Evolutionary conservation across 2,797 vertebrate species (phyloP).

Genomic region (Iguana delicatissima): DNA sequence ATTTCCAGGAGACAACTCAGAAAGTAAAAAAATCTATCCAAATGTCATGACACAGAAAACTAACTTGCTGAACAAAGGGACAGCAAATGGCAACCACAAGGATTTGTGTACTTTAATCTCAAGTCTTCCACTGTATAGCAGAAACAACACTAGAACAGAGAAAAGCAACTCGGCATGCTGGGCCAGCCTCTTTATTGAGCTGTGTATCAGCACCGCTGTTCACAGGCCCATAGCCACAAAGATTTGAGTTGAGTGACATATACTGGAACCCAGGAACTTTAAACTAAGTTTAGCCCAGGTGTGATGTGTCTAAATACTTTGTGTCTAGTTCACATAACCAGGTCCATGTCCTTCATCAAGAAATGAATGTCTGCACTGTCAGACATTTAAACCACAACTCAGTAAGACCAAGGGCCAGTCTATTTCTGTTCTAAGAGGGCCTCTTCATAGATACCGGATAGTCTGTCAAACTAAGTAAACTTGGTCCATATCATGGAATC

Average conservation of each 20-base stretch:
- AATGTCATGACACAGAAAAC: conserved; percentile 23
- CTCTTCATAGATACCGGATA: background rate
- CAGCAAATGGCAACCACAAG: background rate
- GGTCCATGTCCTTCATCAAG: background rate
- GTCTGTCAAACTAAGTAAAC: background rate
- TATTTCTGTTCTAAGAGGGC: background rate
- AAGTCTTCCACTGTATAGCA: background rate
- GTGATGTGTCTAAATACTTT: background rate
- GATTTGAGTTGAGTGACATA: background rate
- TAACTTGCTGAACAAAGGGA: background rate
- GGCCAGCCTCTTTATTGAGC: background rate
- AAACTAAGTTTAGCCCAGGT: background rate
- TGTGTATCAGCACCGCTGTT: background rate
- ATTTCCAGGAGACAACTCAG: background rate
- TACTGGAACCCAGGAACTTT: background rate
- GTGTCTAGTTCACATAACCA: background rate
- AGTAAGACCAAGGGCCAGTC: background rate
- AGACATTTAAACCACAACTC: background rate
- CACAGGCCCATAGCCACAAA: background rate
- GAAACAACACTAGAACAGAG: background rate
- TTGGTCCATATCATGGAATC: background rate
- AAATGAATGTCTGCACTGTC: background rate
- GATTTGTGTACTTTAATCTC: background rate
- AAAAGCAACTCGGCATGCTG: background rate
- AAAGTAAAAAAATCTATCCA: background rate